phyloP scores from a whole-genome alignment of 1,140 invertebrate species.

The Oscheius sp. region DNA sequence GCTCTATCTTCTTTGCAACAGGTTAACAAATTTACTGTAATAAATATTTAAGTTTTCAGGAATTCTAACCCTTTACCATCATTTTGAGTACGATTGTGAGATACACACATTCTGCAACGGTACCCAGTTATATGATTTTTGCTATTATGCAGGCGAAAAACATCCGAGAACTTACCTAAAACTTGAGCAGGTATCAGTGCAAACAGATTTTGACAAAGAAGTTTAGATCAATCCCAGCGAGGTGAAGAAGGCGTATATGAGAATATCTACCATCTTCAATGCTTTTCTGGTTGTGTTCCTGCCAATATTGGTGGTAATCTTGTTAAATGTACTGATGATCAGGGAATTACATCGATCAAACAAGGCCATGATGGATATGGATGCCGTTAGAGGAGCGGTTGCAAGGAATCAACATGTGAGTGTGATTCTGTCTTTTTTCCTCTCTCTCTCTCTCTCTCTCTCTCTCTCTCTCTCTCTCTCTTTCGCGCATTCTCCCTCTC shows the following conservation, averaged over 20 bases:
- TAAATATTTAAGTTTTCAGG: slow-evolving; percentile 39
- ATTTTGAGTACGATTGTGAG: slow-evolving; percentile 60
- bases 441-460: no score
- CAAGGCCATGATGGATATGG: slow-evolving; percentile 16
- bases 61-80: slow-evolving; percentile 55
- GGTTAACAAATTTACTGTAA: slow-evolving; percentile 33
- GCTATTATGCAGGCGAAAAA: slow-evolving; percentile 40
- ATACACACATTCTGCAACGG: slow-evolving; percentile 54
- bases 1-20: slow-evolving; percentile 47
- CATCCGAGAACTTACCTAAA: slow-evolving; percentile 25
- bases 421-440: neutral
- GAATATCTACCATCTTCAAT: slow-evolving; percentile 54
- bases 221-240: slow-evolving; percentile 20
- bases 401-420: slow-evolving; percentile 10
- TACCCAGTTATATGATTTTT: slow-evolving; percentile 55
- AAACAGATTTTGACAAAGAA: slow-evolving; percentile 6
- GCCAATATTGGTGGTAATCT: slow-evolving; percentile 54
- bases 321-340: slow-evolving; percentile 54
- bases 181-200: neutral
- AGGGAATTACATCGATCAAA: slow-evolving; percentile 39
- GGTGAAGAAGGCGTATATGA: slow-evolving; percentile 22
- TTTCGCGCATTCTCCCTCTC: no score
- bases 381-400: slow-evolving; percentile 6
- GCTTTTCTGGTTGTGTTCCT: slow-evolving; percentile 51
- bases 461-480: no score